A percentile compares a stretch with the other conserved stretches of the same genome.
Evolutionary conservation across 2,797 vertebrate genomes (phyloP).

Genomic region (Coreius guichenoti): DNA sequence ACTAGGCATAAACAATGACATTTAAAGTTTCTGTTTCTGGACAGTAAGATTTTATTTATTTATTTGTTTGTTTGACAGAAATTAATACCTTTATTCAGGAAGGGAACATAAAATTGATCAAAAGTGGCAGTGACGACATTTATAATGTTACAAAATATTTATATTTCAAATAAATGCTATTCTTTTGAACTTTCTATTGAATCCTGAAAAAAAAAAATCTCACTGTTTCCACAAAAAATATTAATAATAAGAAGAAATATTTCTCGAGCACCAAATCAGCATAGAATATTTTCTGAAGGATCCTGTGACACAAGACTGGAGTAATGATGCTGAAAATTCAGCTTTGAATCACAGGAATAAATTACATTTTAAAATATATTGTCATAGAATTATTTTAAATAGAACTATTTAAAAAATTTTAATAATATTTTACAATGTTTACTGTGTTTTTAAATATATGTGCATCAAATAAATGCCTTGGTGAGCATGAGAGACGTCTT

Average conservation of each 20-base stretch:
- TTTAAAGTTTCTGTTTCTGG: neutral
- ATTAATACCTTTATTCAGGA: too few species aligned
- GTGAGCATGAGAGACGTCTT: neutral
- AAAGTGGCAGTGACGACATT: neutral
- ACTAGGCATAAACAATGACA: neutral
- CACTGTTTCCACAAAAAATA: neutral
- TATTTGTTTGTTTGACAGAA: neutral
- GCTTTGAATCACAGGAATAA: too few species aligned
- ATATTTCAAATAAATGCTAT: neutral
- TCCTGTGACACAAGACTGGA: neutral
- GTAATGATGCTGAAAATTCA: neutral
- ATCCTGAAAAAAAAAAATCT: neutral
- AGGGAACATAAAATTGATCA: too few species aligned
- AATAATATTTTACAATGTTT: neutral
- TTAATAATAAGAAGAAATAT: neutral
- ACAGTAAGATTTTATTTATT: neutral
- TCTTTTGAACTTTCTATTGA: neutral
- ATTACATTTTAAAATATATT: too few species aligned
- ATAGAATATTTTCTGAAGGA: neutral
- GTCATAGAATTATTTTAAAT: too few species aligned
- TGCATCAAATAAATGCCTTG: neutral
- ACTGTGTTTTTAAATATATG: neutral
- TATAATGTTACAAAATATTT: constrained; percentile 1
- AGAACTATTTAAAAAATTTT: neutral
- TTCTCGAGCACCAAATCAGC: neutral